Evolutionary conservation across 2,113 vertebrate genomes (phyloP).

Genomic region (Xenotilapia caudafasciata): DNA sequence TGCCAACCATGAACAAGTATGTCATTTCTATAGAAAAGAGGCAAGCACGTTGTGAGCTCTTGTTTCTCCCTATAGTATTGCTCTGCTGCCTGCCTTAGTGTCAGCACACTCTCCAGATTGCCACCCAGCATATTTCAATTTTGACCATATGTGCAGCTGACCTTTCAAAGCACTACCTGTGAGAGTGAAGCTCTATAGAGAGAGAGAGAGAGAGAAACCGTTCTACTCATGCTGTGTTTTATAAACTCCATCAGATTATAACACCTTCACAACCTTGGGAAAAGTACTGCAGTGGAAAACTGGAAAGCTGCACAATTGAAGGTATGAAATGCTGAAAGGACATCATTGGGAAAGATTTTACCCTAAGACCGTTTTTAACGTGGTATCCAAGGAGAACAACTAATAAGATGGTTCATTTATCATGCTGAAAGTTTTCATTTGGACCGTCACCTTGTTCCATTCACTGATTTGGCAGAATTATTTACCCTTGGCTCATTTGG

Average conservation of each 20-base stretch:
- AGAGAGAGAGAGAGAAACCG: not conserved
- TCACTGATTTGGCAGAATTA: conserved; percentile 20
- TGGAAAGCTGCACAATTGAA: not conserved
- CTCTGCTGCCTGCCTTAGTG: not conserved
- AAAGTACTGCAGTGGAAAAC: not conserved
- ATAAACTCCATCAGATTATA: not conserved
- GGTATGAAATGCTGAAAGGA: not conserved
- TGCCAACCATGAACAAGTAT: not conserved
- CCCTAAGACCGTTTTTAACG: not conserved
- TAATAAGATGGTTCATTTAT: conserved; percentile 29
- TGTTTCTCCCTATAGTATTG: not conserved
- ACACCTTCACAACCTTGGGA: not conserved
- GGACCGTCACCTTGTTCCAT: not conserved
- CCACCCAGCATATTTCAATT: not conserved
- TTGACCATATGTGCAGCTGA: not conserved
- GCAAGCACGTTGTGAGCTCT: not conserved
- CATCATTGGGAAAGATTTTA: not conserved
- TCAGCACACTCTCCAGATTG: not conserved
- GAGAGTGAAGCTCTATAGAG: not conserved
- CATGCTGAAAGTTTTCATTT: conserved; percentile 33
- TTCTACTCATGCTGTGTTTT: not conserved
- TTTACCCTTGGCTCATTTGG: conserved; percentile 14
- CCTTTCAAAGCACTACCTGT: not conserved
- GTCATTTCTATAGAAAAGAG: not conserved
- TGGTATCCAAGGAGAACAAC: not conserved